Evolutionary conservation across 2,888 invertebrate genomes (phyloP).

Genomic region (Drosophila demipolita): DNA sequence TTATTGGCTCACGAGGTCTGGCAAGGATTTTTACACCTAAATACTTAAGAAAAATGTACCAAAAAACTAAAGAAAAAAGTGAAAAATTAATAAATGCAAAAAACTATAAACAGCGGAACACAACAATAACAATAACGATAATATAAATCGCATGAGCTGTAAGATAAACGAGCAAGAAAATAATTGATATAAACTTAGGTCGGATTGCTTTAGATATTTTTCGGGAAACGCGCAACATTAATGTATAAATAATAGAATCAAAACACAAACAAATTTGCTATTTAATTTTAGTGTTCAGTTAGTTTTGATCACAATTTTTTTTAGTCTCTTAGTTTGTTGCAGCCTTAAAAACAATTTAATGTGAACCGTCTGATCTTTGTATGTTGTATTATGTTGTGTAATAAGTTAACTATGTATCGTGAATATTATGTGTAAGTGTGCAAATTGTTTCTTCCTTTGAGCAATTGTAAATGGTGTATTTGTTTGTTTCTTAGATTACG

Average conservation of each 20-base stretch:
- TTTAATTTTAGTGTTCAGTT: slow-evolving; percentile 48
- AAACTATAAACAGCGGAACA: slow-evolving; percentile 54
- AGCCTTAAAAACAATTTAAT: slow-evolving; percentile 37
- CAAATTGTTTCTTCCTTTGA: slow-evolving; percentile 49
- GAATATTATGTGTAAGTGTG: slow-evolving; percentile 52
- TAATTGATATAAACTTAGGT: slow-evolving; percentile 17
- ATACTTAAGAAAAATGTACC: slow-evolving; percentile 71
- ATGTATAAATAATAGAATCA: slow-evolving; percentile 63
- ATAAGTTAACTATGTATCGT: slow-evolving; percentile 54
- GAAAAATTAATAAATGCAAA: slow-evolving; percentile 21
- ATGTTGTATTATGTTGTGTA: slow-evolving; percentile 70
- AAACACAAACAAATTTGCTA: slow-evolving; percentile 42
- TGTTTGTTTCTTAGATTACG: slow-evolving; percentile 46
- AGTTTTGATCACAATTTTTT: slow-evolving; percentile 37
- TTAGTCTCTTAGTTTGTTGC: slow-evolving; percentile 61
- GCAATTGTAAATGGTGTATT: slow-evolving; percentile 59
- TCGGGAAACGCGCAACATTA: slow-evolving; percentile 58
- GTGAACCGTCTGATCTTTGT: slow-evolving; percentile 63
- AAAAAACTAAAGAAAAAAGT: slow-evolving; percentile 18
- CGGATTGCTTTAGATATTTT: slow-evolving; percentile 36
- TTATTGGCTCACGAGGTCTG: slow-evolving; percentile 76
- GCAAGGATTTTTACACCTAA: slow-evolving; percentile 76
- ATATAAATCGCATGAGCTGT: slow-evolving; percentile 50
- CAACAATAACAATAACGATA: slow-evolving; percentile 34
- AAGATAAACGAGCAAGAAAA: slow-evolving; percentile 59